These are phyloP conservation scores for Epinotia demarniana DNA, from an alignment of 2,888 invertebrate genomes.

Conservation along the genomic window DNA sequence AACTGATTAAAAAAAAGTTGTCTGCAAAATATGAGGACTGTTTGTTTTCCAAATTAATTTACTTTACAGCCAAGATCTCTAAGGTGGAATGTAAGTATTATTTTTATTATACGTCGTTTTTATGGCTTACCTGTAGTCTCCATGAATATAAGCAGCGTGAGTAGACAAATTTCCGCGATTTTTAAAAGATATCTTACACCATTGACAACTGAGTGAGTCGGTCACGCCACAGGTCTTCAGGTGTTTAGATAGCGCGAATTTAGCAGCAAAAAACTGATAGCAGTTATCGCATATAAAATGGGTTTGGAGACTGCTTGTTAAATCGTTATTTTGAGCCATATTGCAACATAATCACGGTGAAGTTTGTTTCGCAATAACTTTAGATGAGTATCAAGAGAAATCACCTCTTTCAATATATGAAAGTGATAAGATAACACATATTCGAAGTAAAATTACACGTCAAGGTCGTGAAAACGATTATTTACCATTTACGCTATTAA, in stretches of 20 bases:
- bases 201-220: conserved; percentile 47
- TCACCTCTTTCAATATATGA: not conserved
- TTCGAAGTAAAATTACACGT: conserved; percentile 6
- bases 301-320: conserved; percentile 36
- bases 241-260: conserved; percentile 38
- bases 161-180: conserved; percentile 54
- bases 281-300: conserved; percentile 48
- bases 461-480: conserved; percentile 23
- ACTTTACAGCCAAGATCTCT: not conserved
- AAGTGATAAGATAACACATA: conserved; percentile 27
- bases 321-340: conserved; percentile 42
- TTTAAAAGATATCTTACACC: conserved; percentile 55
- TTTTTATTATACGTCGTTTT: not conserved
- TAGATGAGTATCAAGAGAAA: not conserved
- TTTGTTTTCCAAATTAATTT: not conserved
- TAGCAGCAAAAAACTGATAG: conserved; percentile 17
- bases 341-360: conserved; percentile 41
- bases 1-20: not conserved
- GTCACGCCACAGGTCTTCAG: conserved; percentile 30
- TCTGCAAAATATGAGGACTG: not conserved
- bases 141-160: conserved; percentile 53
- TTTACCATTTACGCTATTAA: conserved; percentile 12
- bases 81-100: not conserved
- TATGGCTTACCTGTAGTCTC: conserved; percentile 50
- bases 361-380: not conserved